A percentile compares a stretch with the other conserved stretches of the same genome.
Conservation (phyloP, 1,140 invertebrate genomes). For the Ylistrum balloti region DNA sequence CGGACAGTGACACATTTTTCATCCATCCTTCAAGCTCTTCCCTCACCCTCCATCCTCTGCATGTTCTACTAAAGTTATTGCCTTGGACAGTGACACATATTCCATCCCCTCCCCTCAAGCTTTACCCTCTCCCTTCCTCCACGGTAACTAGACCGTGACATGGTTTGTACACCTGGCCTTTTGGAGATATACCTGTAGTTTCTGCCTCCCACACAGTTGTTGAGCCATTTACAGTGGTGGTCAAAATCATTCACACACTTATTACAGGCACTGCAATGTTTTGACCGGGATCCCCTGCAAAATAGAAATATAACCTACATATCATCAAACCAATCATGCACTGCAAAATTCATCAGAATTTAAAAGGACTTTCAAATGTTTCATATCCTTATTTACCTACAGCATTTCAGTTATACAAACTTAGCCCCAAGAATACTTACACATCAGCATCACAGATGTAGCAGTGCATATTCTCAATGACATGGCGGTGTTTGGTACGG, state of each 20-base stretch:
- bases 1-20: no score
- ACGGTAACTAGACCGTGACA: not conserved
- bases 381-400: no score
- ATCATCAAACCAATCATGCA: not conserved
- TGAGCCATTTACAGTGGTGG: slow-evolving; percentile 98
- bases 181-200: slow-evolving; percentile 88
- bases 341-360: not conserved
- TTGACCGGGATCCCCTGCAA: slow-evolving; percentile 85
- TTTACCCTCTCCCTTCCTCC: not conserved
- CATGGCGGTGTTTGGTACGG: slow-evolving; percentile 92
- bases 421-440: slow-evolving; percentile 77
- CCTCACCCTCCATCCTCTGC: no score
- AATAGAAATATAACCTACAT: slow-evolving; percentile 41
- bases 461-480: slow-evolving; percentile 97
- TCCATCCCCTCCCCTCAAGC: no score
- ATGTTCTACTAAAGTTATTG: no score
- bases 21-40: no score
- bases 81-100: no score
- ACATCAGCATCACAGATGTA: slow-evolving; percentile 94
- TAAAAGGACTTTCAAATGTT: not conserved
- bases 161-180: not conserved
- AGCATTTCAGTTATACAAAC: no score
- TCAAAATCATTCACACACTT: slow-evolving; percentile 97
- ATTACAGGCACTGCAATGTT: slow-evolving; percentile 98
- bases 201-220: slow-evolving; percentile 95